These are phyloP conservation scores for Microcebus lehilahytsara DNA, from an alignment of 2,113 vertebrate genomes.

Conservation along the genomic window DNA sequence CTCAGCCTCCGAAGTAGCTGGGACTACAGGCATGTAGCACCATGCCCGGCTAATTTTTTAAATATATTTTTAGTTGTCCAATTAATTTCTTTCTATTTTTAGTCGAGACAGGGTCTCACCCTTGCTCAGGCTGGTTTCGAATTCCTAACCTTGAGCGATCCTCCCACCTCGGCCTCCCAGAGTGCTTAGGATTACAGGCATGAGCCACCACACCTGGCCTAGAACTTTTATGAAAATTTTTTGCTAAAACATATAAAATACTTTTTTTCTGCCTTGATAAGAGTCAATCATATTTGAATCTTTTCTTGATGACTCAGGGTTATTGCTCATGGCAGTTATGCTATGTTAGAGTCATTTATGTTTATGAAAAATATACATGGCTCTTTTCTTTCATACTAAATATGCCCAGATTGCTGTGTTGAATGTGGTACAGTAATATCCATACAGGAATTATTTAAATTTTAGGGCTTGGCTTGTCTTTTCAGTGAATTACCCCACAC, in stretches of 20 bases:
- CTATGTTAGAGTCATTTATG: neutral
- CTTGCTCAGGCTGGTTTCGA: no score
- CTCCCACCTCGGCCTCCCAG: no score
- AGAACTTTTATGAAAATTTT: neutral
- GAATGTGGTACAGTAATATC: neutral
- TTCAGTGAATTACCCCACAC: neutral
- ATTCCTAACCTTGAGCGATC: no score
- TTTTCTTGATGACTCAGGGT: constrained; percentile 17
- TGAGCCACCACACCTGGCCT: no score
- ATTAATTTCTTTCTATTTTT: no score
- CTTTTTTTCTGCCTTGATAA: constrained; percentile 32
- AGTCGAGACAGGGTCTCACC: no score
- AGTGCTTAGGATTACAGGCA: no score
- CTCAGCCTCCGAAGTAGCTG: no score
- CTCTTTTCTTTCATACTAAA: neutral
- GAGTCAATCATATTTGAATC: neutral
- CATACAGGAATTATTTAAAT: neutral
- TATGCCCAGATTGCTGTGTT: neutral
- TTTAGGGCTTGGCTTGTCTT: neutral
- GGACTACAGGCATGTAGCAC: no score
- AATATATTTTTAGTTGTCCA: no score
- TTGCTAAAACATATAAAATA: neutral
- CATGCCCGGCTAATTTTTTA: no score
- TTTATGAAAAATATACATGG: neutral
- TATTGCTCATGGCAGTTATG: neutral